Evolutionary conservation across 2,797 vertebrate species (phyloP), one percentile per base, ranked within the genome.

Genomic region (Siniperca scherzeri): DNA sequence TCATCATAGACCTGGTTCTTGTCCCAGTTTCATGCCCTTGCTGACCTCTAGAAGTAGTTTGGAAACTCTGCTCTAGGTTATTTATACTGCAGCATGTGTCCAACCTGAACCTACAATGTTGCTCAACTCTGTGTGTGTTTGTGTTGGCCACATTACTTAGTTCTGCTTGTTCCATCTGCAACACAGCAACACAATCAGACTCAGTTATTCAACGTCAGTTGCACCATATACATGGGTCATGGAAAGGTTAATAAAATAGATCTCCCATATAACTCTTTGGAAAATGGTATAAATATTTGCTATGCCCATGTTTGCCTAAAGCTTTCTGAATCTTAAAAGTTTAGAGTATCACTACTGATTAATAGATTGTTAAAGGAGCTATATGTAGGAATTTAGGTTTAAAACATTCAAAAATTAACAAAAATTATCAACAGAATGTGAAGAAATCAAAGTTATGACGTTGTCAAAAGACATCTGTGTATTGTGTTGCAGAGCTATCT

Each of bases 91-190:
- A 61, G 70, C n/a, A 1, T 68, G 52, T 80, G 69, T 84, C 62
- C 40, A 67, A 16, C 36, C 55, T 82, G 72, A 77, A 46, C 55
- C 61, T 36, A 36, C 25, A 53, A 2, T 70, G 85, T 90, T 88
- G 61, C 81, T 80, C 59, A 81, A 88, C 57, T 65, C 50, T 73
- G 16, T 74, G 52, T 64, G 59, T 90, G 65, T 88, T 85, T 88
- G 68, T 56, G 10, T 88, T 87, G 53, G 75, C 44, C n/a, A 25
- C 57, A 44, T 68, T 13, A 30, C 46, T 52, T 5, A 66, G 61
- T 55, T 69, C 67, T 70, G 61, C 66, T 25, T 82, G 69, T 81
- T 81, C 78, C 27, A 50, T 59, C 57, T 75, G 68, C 60, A 73
- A 33, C 48, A 78, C 21, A 46, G 52, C 62, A 78, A 44, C 11